Percentiles rank a stretch among this genome's conserved stretches.
phyloP scores from a whole-genome alignment of 2,113 vertebrate species.

The Phaethornis superciliosus region DNA sequence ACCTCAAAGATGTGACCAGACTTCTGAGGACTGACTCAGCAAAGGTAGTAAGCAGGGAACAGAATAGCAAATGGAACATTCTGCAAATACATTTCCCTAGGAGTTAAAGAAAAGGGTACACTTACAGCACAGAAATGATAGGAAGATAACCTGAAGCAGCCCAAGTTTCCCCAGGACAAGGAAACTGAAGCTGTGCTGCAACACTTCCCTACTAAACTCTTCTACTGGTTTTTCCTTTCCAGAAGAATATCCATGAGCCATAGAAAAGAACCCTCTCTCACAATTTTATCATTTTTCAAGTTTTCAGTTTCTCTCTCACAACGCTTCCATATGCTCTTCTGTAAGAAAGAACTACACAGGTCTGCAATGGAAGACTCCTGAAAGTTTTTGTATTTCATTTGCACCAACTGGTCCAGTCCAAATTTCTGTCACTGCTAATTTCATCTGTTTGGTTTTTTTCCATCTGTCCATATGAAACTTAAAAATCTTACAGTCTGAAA shows the following conservation, averaged over 20 bases:
- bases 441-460: neutral
- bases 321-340: neutral
- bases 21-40: constrained; percentile 15
- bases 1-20: neutral
- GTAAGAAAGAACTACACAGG: neutral
- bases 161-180: neutral
- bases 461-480: neutral
- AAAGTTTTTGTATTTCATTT: neutral
- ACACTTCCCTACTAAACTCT: neutral
- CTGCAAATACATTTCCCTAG: neutral
- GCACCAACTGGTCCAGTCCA: neutral
- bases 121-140: neutral
- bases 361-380: neutral
- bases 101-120: neutral
- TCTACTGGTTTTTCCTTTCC: neutral
- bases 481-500: neutral
- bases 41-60: neutral
- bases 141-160: neutral
- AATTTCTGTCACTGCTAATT: neutral
- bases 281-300: neutral
- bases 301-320: neutral
- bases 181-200: neutral
- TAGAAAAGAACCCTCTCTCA: neutral
- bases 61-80: neutral
- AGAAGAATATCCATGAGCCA: neutral